Conservation (phyloP, 1,140 invertebrate genomes). For the Drosophila micromelanica region DNA sequence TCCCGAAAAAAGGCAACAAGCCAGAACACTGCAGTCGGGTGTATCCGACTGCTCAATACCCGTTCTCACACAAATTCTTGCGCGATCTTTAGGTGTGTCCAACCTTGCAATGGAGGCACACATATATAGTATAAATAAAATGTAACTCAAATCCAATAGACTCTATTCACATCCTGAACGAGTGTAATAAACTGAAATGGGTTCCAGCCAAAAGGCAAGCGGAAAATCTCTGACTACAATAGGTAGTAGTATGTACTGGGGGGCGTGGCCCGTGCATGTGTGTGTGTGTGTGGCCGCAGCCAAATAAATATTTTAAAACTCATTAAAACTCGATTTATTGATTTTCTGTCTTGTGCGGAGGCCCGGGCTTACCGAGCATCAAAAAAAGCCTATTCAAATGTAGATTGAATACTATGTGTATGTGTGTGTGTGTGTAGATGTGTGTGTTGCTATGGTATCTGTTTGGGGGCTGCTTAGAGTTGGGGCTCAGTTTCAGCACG, state of each 20-base stretch:
- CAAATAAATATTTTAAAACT: constrained; percentile 78
- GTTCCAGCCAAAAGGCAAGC: not conserved
- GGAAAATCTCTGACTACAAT: too few species aligned
- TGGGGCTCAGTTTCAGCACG: constrained; percentile 4
- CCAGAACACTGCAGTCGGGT: too few species aligned
- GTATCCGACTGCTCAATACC: too few species aligned
- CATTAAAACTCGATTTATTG: constrained; percentile 76
- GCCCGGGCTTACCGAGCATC: constrained; percentile 1
- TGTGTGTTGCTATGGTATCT: not conserved
- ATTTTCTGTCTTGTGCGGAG: constrained; percentile 60
- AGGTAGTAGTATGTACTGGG: too few species aligned
- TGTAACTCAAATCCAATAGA: too few species aligned
- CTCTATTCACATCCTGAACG: not conserved
- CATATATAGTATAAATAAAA: too few species aligned
- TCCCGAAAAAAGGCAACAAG: not conserved
- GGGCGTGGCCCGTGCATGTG: too few species aligned
- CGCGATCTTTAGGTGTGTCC: too few species aligned
- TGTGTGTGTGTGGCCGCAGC: not conserved
- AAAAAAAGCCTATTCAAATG: constrained; percentile 37
- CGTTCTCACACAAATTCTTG: too few species aligned
- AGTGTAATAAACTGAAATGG: not conserved
- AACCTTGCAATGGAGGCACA: too few species aligned
- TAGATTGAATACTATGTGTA: constrained; percentile 14
- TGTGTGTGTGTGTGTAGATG: not conserved
- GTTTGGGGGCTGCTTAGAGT: not conserved